Evolutionary conservation across 2,888 invertebrate species (phyloP).

Genomic region (Drosophila yooni): DNA sequence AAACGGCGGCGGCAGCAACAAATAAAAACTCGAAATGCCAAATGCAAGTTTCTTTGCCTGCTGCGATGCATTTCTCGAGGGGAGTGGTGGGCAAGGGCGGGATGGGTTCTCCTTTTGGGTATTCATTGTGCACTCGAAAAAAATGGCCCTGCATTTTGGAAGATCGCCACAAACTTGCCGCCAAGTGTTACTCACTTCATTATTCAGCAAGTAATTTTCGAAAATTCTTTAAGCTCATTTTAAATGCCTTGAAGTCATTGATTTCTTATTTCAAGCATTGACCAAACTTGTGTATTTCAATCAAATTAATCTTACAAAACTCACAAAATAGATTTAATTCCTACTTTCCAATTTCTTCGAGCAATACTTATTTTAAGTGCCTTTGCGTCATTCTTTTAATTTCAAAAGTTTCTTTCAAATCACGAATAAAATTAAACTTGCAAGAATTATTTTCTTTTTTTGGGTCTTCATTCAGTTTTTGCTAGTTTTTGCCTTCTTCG

Average conservation of each 20-base stretch:
- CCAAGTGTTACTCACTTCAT: too few relatives aligned
- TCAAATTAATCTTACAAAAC: too few relatives aligned
- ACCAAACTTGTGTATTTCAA: too few relatives aligned
- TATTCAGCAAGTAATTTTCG: too few relatives aligned
- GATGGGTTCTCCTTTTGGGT: slow-evolving; percentile 1
- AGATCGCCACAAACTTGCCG: not conserved
- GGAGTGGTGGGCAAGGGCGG: not conserved
- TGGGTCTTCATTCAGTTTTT: not conserved
- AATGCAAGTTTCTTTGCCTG: slow-evolving; percentile 51
- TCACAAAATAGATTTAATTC: not conserved
- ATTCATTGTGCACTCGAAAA: not conserved
- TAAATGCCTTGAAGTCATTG: too few relatives aligned
- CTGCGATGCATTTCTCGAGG: slow-evolving; percentile 27
- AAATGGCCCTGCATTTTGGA: not conserved
- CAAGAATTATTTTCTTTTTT: not conserved
- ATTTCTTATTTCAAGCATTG: too few relatives aligned
- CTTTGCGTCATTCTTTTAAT: not conserved
- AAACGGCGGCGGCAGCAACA: slow-evolving; percentile 59
- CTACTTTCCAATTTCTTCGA: too few relatives aligned
- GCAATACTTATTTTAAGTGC: not conserved
- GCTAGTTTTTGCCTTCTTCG: too few relatives aligned
- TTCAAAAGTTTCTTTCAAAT: not conserved
- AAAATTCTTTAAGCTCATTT: too few relatives aligned
- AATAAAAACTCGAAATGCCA: slow-evolving; percentile 57
- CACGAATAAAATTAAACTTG: not conserved